Percentiles rank a stretch among this genome's conserved stretches.
Evolutionary conservation across 2,888 invertebrate genomes (phyloP).

Genomic region (Brassicogethes aeneus): DNA sequence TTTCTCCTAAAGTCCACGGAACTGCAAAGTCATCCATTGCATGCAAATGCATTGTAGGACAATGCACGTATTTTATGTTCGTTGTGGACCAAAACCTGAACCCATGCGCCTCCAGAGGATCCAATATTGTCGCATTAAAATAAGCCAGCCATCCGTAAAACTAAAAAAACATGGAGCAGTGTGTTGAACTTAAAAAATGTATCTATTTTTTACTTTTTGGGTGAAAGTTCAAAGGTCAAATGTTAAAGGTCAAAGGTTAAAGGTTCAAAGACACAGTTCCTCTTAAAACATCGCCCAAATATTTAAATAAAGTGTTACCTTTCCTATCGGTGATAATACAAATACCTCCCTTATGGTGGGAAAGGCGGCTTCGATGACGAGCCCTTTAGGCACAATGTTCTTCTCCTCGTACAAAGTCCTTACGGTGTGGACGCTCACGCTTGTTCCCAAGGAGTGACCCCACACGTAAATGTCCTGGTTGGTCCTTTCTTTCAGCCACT

Average conservation of each 20-base stretch:
- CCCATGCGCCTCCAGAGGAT: slow-evolving; percentile 30
- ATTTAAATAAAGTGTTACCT: too few relatives aligned
- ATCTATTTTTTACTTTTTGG: too few relatives aligned
- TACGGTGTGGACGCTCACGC: slow-evolving; percentile 27
- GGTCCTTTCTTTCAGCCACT: slow-evolving; percentile 26
- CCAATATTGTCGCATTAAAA: slow-evolving; percentile 30
- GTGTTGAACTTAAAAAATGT: too few relatives aligned
- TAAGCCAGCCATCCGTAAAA: slow-evolving; percentile 34
- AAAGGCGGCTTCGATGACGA: slow-evolving; percentile 32
- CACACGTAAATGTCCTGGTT: slow-evolving; percentile 30
- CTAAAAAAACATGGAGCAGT: too few relatives aligned
- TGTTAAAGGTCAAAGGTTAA: too few relatives aligned
- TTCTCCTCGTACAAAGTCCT: slow-evolving; percentile 18
- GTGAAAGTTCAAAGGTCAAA: too few relatives aligned
- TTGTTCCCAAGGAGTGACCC: slow-evolving; percentile 36
- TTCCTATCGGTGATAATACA: slow-evolving; percentile 21
- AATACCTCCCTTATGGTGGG: slow-evolving; percentile 31
- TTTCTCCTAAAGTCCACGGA: slow-evolving; percentile 28
- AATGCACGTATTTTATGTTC: slow-evolving; percentile 28
- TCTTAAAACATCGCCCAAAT: too few relatives aligned
- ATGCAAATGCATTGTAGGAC: slow-evolving; percentile 34
- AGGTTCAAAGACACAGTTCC: too few relatives aligned
- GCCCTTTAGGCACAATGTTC: slow-evolving; percentile 23
- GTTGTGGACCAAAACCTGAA: slow-evolving; percentile 28
- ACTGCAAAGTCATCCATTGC: slow-evolving; percentile 33